Evolutionary conservation across 1,140 invertebrate species (phyloP).

Genomic region (Drosophila tropicalis): DNA sequence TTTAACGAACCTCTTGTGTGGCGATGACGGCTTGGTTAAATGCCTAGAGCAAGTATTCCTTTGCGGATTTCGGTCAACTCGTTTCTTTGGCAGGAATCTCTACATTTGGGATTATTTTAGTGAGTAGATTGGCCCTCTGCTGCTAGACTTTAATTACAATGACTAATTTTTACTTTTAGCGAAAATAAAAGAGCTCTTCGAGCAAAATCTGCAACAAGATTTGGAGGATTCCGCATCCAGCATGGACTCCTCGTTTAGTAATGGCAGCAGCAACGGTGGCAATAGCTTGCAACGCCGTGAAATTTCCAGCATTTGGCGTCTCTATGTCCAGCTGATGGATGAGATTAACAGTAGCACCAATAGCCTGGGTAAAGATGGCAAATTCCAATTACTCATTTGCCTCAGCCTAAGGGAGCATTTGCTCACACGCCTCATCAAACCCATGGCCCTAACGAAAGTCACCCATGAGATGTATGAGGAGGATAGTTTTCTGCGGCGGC

Average conservation of each 20-base stretch:
- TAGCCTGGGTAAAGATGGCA: slow-evolving; percentile 97
- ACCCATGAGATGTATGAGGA: slow-evolving; percentile 98
- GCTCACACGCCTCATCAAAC: slow-evolving; percentile 93
- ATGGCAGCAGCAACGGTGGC: slow-evolving; percentile 82
- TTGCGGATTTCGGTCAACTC: slow-evolving; percentile 94
- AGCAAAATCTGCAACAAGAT: slow-evolving; percentile 88
- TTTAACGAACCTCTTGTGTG: slow-evolving; percentile 96
- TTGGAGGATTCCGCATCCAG: slow-evolving; percentile 80
- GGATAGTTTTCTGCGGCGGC: slow-evolving; percentile 95
- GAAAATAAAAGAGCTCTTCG: slow-evolving; percentile 93
- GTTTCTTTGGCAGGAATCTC: slow-evolving; percentile 96
- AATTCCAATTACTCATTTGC: slow-evolving; percentile 98
- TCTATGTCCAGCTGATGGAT: slow-evolving; percentile 91
- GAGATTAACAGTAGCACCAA: slow-evolving; percentile 92
- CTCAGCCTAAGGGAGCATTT: slow-evolving; percentile 94
- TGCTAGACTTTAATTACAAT: not conserved
- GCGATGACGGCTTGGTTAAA: slow-evolving; percentile 95
- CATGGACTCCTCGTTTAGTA: slow-evolving; percentile 77
- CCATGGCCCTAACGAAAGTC: slow-evolving; percentile 93
- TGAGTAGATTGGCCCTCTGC: slow-evolving; percentile 87
- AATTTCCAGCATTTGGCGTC: slow-evolving; percentile 88
- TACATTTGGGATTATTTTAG: slow-evolving; percentile 99
- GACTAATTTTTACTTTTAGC: slow-evolving; percentile 85
- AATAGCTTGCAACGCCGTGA: slow-evolving; percentile 84
- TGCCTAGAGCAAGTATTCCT: slow-evolving; percentile 97